Evolutionary conservation across 2,888 invertebrate genomes (phyloP).

Genomic region (Rugalucina vietnamica): DNA sequence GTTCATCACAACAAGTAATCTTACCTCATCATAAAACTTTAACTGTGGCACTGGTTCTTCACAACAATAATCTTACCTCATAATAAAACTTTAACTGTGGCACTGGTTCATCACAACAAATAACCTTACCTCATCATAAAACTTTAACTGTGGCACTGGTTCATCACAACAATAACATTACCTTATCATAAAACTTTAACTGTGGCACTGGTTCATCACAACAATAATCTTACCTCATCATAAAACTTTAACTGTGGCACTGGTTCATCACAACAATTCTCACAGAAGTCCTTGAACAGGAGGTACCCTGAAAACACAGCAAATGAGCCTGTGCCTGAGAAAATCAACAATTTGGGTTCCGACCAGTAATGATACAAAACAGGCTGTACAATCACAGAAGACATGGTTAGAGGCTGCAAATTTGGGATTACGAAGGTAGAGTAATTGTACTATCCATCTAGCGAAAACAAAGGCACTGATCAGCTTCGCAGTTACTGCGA

Average conservation of each 20-base stretch:
- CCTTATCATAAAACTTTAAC: conserved; percentile 99
- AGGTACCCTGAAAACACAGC: conserved; percentile 93
- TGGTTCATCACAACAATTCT: conserved; percentile 97
- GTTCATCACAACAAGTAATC: too few relatives aligned
- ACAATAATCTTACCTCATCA: conserved; percentile 97
- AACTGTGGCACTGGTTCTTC: conserved; percentile 99
- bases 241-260: conserved; percentile 99
- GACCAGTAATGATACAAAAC: not conserved
- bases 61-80: too few relatives aligned
- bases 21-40: conserved; percentile 99
- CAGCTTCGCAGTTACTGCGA: too few relatives aligned
- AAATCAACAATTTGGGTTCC: too few relatives aligned
- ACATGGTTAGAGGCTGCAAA: too few relatives aligned
- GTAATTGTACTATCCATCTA: too few relatives aligned
- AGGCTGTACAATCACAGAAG: too few relatives aligned
- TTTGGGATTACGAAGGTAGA: too few relatives aligned
- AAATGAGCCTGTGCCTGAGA: conserved; percentile 34
- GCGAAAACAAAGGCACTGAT: too few relatives aligned
- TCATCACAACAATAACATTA: conserved; percentile 94
- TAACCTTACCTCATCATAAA: conserved; percentile 98
- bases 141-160: conserved; percentile 98
- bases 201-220: conserved; percentile 98
- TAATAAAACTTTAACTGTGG: too few relatives aligned
- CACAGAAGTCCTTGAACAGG: conserved; percentile 99
- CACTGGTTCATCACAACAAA: too few relatives aligned